Base-by-base conservation (phyloP, 2,888 invertebrate genomes). In the Hofmannophila pseudospretella region DNA sequence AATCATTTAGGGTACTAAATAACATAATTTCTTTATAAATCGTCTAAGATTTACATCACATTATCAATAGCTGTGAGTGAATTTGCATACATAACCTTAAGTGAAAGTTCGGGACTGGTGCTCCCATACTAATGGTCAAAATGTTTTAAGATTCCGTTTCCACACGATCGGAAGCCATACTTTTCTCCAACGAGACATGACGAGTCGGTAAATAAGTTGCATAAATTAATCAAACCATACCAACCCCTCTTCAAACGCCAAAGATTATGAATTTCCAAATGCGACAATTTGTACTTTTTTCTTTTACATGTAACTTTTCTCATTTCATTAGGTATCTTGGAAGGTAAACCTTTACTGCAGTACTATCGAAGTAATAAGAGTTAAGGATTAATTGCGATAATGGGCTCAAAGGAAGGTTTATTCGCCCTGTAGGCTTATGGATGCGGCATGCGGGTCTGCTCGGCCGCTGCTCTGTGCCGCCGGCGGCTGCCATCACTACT, bases 31-130 rank as follows among this genome's bases (percentile, higher is more conserved):
- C 44, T 47, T 42, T 48, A 62, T 55, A 51, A 45, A 56, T 54
- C 50, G 56, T 54, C 55, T 50, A 51, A 50, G 54, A 62, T 78
- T 79, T 78, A 77, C 76, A 79, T 84, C 76, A 85, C 75, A 58
- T 69, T 76, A 79, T 75, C 73, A 76, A 75, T 73, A 67, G 70
- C 71, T 76, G 73, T 69, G 64, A 63, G 62, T 62, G 63, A 70
- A 76, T 82, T 82, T 81, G 77, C 73, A 80, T 69, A 84, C 81
- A 80, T 81, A 84, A 85, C 79, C 71, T 74, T 65, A 68, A 84
- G 85, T 85, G 85, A 86, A 86, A 86, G 85, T 86, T 69, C 54
- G 70, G 60, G 51, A 54, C 76, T 63, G 62, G 74, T 70, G 62
- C 54, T 53, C 67, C 66, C 82, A 85, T 85, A 84, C 84, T 82